Conservation (phyloP, 2,113 vertebrate species). For the Peucedramus taeniatus region DNA sequence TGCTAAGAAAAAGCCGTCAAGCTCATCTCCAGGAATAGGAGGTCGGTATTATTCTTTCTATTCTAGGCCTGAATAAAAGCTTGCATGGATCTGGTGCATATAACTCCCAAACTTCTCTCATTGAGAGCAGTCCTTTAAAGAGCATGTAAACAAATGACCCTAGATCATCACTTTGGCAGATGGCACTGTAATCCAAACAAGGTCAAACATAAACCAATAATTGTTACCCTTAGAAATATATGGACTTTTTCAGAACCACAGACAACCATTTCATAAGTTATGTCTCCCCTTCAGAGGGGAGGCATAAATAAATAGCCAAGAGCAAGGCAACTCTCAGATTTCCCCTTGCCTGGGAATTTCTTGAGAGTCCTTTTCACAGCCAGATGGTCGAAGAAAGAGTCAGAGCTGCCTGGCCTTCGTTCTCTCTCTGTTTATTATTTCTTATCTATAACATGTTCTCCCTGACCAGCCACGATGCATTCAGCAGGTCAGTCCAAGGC, state of each 20-base stretch:
- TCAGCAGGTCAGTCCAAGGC: no score
- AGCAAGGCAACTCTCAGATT: neutral
- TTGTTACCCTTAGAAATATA: neutral
- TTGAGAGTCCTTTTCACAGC: no score
- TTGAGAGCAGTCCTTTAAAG: neutral
- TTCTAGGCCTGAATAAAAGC: neutral
- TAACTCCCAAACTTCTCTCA: neutral
- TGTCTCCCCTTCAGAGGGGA: neutral
- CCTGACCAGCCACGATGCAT: no score
- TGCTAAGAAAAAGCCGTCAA: neutral
- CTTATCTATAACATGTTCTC: no score
- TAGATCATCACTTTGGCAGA: neutral
- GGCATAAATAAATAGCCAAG: neutral
- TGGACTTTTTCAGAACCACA: neutral
- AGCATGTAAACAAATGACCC: neutral
- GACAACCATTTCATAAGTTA: neutral
- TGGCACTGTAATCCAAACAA: neutral
- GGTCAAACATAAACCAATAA: neutral
- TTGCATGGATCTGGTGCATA: fast-evolving
- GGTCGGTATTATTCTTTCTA: neutral
- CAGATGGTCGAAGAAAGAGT: no score
- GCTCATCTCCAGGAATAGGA: neutral
- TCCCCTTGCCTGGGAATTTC: no score
- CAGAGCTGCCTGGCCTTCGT: no score
- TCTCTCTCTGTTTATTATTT: no score